phyloP scores from a whole-genome alignment of 2,797 vertebrate genomes.

The Cossypha heuglini region DNA sequence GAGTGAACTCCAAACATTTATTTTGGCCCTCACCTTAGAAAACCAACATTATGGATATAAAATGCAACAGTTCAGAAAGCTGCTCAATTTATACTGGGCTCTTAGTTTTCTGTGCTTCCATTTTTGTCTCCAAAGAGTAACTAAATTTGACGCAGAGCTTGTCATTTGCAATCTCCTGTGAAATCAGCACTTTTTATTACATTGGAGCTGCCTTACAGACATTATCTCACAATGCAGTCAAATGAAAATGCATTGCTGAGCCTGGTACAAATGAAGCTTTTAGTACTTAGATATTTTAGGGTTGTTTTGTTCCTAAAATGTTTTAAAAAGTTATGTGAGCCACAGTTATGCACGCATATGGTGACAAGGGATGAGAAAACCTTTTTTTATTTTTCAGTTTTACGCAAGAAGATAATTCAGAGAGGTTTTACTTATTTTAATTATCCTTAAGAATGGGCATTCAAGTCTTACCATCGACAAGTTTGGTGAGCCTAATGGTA shows the following conservation, averaged over 20 bases:
- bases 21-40: conserved; percentile 44
- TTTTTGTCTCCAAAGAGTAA: conserved; percentile 25
- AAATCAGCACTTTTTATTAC: conserved; percentile 23
- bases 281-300: background rate
- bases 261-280: background rate
- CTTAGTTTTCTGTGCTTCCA: background rate
- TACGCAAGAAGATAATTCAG: background rate
- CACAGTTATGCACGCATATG: rapidly evolving
- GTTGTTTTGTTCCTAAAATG: background rate
- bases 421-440: background rate
- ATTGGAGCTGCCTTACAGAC: background rate
- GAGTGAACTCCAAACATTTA: conserved; percentile 32
- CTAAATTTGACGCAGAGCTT: background rate
- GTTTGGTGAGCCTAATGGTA: background rate
- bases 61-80: conserved; percentile 27
- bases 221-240: background rate
- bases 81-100: conserved; percentile 12
- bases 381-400: background rate
- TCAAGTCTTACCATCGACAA: background rate
- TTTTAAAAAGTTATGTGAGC: background rate
- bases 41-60: conserved; percentile 23
- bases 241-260: background rate
- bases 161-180: background rate
- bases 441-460: background rate
- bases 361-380: background rate